Conservation (phyloP, 1,140 invertebrate species). For the Drosophila parabipectinata region DNA sequence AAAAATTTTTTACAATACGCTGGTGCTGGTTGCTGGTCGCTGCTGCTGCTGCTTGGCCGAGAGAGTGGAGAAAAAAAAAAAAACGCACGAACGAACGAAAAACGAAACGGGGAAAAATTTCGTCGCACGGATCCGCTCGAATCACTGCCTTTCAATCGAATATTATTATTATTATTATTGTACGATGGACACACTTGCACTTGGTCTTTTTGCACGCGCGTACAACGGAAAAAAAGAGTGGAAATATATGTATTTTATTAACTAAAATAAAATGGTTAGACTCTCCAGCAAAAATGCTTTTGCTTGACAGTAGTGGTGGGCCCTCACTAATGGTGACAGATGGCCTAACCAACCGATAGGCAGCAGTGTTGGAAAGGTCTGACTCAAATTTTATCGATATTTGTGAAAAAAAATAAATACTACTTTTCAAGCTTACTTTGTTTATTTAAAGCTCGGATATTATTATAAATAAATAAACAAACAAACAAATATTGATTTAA, state of each 20-base stretch:
- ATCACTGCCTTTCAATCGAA: slow-evolving; percentile 9
- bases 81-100: slow-evolving; percentile 29
- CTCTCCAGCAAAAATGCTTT: slow-evolving; percentile 65
- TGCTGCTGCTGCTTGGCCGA: background rate
- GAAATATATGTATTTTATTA: slow-evolving; percentile 77
- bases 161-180: slow-evolving; percentile 10
- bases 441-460: background rate
- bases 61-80: slow-evolving; percentile 57
- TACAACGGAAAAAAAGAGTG: slow-evolving; percentile 65
- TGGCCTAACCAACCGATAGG: background rate
- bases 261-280: slow-evolving; percentile 80
- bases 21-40: slow-evolving; percentile 12
- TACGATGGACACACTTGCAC: slow-evolving; percentile 41
- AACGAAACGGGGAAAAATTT: slow-evolving; percentile 65
- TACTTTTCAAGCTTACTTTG: background rate
- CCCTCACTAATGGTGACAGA: background rate
- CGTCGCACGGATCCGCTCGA: slow-evolving; percentile 38
- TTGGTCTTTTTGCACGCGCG: slow-evolving; percentile 45
- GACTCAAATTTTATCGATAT: background rate
- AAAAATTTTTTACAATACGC: slow-evolving; percentile 1
- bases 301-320: slow-evolving; percentile 35
- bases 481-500: background rate
- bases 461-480: background rate
- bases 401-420: background rate
- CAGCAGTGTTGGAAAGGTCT: background rate